Base-by-base conservation (phyloP, 2,797 vertebrate genomes). In the Periparus ater region DNA sequence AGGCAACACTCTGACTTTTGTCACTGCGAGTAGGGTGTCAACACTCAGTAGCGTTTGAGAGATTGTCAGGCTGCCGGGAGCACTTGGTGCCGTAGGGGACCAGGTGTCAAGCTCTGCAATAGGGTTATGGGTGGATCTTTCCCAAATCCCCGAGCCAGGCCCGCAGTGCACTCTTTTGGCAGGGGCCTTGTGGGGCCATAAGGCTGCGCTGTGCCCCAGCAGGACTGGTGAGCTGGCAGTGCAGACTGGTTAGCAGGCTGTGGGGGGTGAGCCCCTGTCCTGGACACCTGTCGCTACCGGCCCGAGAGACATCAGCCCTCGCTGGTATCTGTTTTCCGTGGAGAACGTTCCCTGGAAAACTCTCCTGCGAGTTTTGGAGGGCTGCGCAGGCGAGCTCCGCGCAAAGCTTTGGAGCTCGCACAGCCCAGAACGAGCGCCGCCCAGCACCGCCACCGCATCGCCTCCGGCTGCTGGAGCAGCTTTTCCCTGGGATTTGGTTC, bases 131-230 rank as follows among this genome's bases (percentile, higher is more conserved):
- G 15, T 32, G 40, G 60, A 42, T 72, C 73, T 53, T 47, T 30
- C 85, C 76, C 48, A 80, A 21, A 66, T 27, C 26, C 58, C 58
- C 0, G 2, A 40, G 67, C 23, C 74, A 51, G 32, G 29, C 32
- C 32, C 63, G n/a, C 8, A 5, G 3, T 13, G 25, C 11, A 2
- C n/a, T 1, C 2, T 45, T 77, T 50, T 38, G 60, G 38, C 66
- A 54, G 38, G 15, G 19, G 18, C 6, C 34, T 7, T 45, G 47
- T 17, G 11, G 6, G 48, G 57, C n/a, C 15, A 0, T 14, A 2
- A 47, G 62, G 58, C 70, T 76, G 72, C 0, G 0, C 55, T 27
- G 60, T 4, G 3, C n/a, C 47, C 27, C 74, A 26, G 89, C 61
- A 34, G 80, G 70, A 26, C 77, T 20, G 25, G 74, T 2, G 62